These are phyloP conservation scores for Dasyornis broadbenti DNA, from an alignment of 2,113 vertebrate genomes.

Conservation along the genomic window DNA sequence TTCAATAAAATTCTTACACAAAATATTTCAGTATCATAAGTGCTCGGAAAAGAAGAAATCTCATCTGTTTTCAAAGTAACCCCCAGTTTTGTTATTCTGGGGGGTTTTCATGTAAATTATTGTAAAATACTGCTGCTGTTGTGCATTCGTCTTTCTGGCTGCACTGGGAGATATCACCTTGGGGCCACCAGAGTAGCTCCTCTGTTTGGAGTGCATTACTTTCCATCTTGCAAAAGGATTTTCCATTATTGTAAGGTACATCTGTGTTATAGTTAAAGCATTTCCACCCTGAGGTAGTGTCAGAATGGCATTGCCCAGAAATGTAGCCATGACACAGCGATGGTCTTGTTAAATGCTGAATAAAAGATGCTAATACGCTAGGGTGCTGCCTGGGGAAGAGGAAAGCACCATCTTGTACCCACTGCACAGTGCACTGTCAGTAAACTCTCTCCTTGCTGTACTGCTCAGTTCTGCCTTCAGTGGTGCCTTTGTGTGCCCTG, in stretches of 20 bases:
- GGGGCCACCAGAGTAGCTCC: background rate
- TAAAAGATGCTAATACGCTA: background rate
- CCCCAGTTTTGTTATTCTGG: background rate
- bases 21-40: background rate
- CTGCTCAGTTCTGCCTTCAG: background rate
- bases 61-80: background rate
- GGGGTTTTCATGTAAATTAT: background rate
- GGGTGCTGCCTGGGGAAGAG: background rate
- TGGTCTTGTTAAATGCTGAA: conserved; percentile 4
- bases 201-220: background rate
- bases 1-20: background rate
- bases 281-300: background rate
- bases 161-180: background rate
- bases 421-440: background rate
- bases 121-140: background rate
- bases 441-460: background rate
- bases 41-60: background rate
- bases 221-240: background rate
- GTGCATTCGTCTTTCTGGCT: background rate
- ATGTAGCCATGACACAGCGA: background rate
- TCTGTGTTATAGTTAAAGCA: background rate
- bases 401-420: background rate
- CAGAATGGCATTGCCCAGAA: background rate
- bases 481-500: background rate
- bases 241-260: background rate